Base-by-base conservation (phyloP, 2,113 vertebrate genomes). In the Ciconia boyciana region DNA sequence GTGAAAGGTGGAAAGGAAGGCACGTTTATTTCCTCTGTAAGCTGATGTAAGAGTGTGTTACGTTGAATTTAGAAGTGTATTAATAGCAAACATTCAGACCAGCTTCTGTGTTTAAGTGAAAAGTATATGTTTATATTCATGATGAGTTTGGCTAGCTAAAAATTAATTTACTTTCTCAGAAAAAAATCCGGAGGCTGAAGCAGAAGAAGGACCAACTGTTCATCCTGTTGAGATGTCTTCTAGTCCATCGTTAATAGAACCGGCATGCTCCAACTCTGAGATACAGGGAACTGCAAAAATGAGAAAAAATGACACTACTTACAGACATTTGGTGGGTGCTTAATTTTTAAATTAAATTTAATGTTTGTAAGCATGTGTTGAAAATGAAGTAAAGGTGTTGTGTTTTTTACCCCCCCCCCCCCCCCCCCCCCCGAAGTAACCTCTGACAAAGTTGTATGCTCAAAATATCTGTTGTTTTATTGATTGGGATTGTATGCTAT, bases 301-400 rank as follows among this genome's bases (percentile, higher is more conserved):
- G 79, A 72, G 70, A 13, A 76, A 51, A 72, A 82, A 61, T 7
- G 49, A 65, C 4, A 28, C 72, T 62, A 10, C 64, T 44, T 28
- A 75, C 46, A 65, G 70, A 11, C 39, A 15, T 58, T 10, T 11
- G 97, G 97, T 97, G 32, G 39, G 97, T 95, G 31, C 32, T 83
- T 52, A 62, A 64, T 60, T 72, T 93, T 54, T 78, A 24, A 51
- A 54, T 61, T 10, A 44, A 61, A 60, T 57, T 32, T 72, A 79
- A 6, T 15, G 24, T 72, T 80, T 81, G 16, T 57, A 51, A 55
- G 22, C 5, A 4, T 5, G 4, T 28, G 19, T 54, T 89, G 48
- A 43, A 61, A 83, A 8, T 39, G 6, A 54, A 58, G 31, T 36
- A 34, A 62, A 46, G 36, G 7, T 76, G 16, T 1, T 36, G 8